Conservation (phyloP, 2,797 vertebrate species). For the Neosilurus mollespiculum region DNA sequence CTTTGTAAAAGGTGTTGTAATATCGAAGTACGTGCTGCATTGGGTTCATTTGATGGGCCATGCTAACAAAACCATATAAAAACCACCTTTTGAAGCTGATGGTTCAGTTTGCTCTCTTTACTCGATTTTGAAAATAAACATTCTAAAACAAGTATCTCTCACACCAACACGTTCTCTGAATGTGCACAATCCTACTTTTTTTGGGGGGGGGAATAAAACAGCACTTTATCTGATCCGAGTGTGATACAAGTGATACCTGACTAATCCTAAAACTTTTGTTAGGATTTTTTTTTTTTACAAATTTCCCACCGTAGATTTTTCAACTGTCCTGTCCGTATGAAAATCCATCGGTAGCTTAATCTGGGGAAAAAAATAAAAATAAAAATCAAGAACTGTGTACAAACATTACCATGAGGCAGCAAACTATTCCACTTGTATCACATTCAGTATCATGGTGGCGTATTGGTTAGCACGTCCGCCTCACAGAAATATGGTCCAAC, state of each 20-base stretch:
- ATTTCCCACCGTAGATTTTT: background rate
- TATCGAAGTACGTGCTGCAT: constrained; percentile 49
- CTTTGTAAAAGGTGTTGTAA: constrained; percentile 45
- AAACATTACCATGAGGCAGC: background rate
- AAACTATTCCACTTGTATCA: background rate
- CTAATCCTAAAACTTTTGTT: background rate
- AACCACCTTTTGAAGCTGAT: constrained; percentile 57
- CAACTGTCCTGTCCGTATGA: background rate
- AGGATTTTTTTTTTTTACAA: background rate
- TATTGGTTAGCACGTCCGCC: too few species aligned
- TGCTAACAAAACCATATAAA: constrained; percentile 63
- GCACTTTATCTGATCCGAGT: too few species aligned
- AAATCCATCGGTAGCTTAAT: too few species aligned
- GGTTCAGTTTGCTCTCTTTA: constrained; percentile 65
- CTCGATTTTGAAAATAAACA: constrained; percentile 72
- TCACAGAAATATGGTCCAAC: too few species aligned
- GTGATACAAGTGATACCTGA: background rate
- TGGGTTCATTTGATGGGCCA: constrained; percentile 66
- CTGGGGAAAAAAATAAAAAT: too few species aligned
- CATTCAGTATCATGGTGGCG: background rate
- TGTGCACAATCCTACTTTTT: background rate
- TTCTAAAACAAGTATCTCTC: constrained; percentile 44
- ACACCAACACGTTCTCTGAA: constrained; percentile 6
- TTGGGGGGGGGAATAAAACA: background rate
- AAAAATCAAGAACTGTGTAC: too few species aligned